Conservation (phyloP, 2,113 vertebrate species). For the Turdus rufiventris region DNA sequence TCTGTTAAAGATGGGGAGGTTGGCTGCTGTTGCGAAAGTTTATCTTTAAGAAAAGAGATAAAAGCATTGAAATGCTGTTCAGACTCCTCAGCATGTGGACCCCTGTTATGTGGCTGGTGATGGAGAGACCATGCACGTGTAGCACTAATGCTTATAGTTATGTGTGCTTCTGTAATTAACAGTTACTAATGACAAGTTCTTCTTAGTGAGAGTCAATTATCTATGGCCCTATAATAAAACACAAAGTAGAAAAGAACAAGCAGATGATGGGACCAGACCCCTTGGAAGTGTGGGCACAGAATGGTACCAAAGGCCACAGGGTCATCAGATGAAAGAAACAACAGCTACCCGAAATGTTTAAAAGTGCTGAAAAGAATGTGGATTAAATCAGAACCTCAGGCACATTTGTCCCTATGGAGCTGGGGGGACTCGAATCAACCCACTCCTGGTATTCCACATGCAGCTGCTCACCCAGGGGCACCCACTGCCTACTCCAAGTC, state of each 20-base stretch:
- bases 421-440: neutral
- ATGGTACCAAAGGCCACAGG: neutral
- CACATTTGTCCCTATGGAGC: neutral
- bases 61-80: neutral
- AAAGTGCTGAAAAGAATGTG: neutral
- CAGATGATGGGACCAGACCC: neutral
- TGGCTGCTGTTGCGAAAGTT: neutral
- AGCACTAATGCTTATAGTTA: neutral
- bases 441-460: neutral
- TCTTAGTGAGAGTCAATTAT: neutral
- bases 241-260: neutral
- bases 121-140: accelerated
- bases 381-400: neutral
- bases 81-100: neutral
- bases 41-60: neutral
- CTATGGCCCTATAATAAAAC: neutral
- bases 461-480: neutral
- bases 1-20: neutral
- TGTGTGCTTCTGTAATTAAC: neutral
- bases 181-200: neutral
- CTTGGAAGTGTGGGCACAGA: neutral
- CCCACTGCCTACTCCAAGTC: neutral
- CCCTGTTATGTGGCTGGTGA: neutral
- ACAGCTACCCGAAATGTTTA: neutral
- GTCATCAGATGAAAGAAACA: neutral